Evolutionary conservation across 2,113 vertebrate species (phyloP).

Genomic region (Caloenas nicobarica): DNA sequence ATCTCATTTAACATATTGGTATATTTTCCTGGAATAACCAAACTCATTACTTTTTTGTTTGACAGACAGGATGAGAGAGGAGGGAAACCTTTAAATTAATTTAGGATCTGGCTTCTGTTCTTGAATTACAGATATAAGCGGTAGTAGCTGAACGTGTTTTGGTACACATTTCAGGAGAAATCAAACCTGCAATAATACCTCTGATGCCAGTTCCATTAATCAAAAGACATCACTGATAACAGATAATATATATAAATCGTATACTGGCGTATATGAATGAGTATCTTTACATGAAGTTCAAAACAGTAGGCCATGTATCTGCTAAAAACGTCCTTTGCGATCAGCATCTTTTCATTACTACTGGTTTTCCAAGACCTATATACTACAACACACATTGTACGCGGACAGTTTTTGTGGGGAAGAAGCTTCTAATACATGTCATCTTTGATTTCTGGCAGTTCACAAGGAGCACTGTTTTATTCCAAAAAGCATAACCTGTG

Average conservation of each 20-base stretch:
- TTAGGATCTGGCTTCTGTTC: neutral
- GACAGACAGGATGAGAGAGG: neutral
- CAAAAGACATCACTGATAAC: neutral
- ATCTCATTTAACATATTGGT: neutral
- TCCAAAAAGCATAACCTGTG: neutral
- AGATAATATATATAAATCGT: neutral
- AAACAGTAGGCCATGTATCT: neutral
- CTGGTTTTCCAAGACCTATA: neutral
- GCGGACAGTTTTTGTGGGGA: neutral
- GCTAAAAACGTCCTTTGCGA: neutral
- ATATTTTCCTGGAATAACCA: neutral
- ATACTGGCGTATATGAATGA: neutral
- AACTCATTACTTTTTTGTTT: neutral
- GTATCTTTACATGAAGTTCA: neutral
- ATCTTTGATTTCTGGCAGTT: constrained; percentile 4
- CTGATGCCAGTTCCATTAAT: neutral
- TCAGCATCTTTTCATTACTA: neutral
- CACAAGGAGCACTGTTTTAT: neutral
- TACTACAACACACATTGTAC: neutral
- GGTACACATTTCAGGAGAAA: neutral
- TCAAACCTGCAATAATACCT: neutral
- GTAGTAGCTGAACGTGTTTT: neutral
- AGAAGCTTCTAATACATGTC: neutral
- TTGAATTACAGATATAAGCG: neutral
- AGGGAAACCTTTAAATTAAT: neutral